Evolutionary conservation across 2,888 invertebrate genomes (phyloP).

Genomic region (Caenorhabditis sinica): DNA sequence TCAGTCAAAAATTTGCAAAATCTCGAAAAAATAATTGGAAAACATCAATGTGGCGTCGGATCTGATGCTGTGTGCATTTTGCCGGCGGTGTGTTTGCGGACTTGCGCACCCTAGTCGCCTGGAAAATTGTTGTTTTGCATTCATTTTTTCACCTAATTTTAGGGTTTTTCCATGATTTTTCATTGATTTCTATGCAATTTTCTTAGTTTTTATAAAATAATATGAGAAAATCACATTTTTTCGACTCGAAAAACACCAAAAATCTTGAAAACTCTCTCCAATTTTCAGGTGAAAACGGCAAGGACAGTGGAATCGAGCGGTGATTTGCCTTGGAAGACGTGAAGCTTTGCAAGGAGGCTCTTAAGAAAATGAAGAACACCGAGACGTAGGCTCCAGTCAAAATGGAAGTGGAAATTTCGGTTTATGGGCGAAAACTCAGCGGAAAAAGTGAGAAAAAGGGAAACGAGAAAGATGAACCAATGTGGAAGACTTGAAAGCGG

Average conservation of each 20-base stretch:
- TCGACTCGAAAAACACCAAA: constrained; percentile 22
- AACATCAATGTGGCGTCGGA: too few relatives aligned
- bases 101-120: constrained; percentile 22
- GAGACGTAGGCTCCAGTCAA: constrained; percentile 46
- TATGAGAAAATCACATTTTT: not conserved
- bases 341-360: constrained; percentile 62
- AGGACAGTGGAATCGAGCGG: constrained; percentile 72
- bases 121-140: not conserved
- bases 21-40: too few relatives aligned
- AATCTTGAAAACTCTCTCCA: not conserved
- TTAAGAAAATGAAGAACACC: constrained; percentile 55
- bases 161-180: not conserved
- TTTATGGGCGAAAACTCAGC: constrained; percentile 24
- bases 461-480: constrained; percentile 41
- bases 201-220: not conserved
- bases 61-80: not conserved
- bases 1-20: too few relatives aligned
- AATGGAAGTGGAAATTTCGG: not conserved
- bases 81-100: not conserved
- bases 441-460: not conserved
- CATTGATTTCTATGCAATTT: not conserved
- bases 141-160: not conserved
- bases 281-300: constrained; percentile 51
- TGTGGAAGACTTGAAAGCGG: constrained; percentile 50
- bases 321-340: constrained; percentile 62